A percentile compares a stretch with the other conserved stretches of the same genome.
Conservation (phyloP, 2,888 invertebrate genomes). For the Actias luna region DNA sequence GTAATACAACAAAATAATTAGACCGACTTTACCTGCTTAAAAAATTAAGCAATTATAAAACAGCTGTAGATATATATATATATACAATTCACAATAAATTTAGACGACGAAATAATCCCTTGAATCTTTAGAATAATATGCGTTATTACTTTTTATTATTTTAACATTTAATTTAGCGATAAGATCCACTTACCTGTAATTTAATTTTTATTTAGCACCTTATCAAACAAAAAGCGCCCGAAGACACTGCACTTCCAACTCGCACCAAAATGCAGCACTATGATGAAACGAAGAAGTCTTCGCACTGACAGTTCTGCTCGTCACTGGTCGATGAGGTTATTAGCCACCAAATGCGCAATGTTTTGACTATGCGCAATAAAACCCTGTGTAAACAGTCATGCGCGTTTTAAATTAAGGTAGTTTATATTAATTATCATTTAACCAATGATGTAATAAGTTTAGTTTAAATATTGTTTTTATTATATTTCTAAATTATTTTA, state of each 20-base stretch:
- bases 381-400: conserved; percentile 65
- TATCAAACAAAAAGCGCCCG: conserved; percentile 53
- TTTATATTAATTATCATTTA: background rate
- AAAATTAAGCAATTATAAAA: background rate
- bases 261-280: conserved; percentile 75
- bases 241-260: conserved; percentile 69
- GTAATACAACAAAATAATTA: background rate
- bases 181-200: conserved; percentile 57
- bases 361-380: conserved; percentile 80
- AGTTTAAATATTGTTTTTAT: conserved; percentile 4
- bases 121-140: background rate
- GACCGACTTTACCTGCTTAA: background rate
- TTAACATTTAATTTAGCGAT: background rate
- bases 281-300: conserved; percentile 57
- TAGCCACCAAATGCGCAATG: conserved; percentile 77
- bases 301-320: conserved; percentile 56
- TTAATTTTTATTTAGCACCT: conserved; percentile 56
- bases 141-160: background rate
- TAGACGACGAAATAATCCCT: background rate
- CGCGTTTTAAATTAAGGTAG: conserved; percentile 45
- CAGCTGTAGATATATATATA: background rate
- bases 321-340: conserved; percentile 70
- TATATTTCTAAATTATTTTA: conserved; percentile 11
- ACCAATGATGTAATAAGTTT: background rate
- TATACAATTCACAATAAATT: background rate